Evolutionary conservation across 2,888 invertebrate genomes (phyloP), one percentile per base, ranked within the genome.

Genomic region (Rhodophaea formosa): DNA sequence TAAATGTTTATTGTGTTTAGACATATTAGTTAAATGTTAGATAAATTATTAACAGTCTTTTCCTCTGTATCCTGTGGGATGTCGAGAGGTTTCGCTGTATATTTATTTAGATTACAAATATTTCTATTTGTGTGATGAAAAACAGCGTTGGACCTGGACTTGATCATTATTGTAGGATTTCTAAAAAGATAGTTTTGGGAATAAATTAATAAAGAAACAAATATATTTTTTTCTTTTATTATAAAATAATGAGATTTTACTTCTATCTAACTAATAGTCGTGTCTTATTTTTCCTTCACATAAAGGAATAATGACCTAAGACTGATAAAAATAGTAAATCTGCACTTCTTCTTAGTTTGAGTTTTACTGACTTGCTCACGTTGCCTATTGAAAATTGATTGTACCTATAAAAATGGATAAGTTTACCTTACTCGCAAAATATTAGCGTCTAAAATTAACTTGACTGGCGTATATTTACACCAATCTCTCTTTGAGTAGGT

Each of bases 161-260:
- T 78, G 70, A 77, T 64, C 68, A 75, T 67, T 74, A 76, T 70
- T 69, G 76, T 84, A 83, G 79, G 73, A 72, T 80, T 82, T 82
- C 77, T 79, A 81, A 85, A 81, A 75, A 63, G 70, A 82, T 84
- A 84, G 82, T 82, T 82, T 82, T 81, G 80, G 68, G 72, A 87
- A 84, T 86, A 87, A 84, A 86, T 80, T 83, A 84, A 86, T 80
- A 83, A 82, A 86, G 82, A 78, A 79, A 78, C 74, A 82, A 78
- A 23, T 57, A 8, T 45, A 35, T 23, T 56, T 53, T 1, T 16
- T 58, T 17, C 35, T 39, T 14, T 8, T 32, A 17, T 30, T 29
- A n/a, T n/a, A n/a, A n/a, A n/a, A n/a, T n/a, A n/a, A n/a, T n/a
- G n/a, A n/a, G n/a, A n/a, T n/a, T n/a, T n/a, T n/a, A n/a, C n/a